These are phyloP conservation scores for Globia sparganii DNA, from an alignment of 2,888 invertebrate genomes.

Conservation along the genomic window DNA sequence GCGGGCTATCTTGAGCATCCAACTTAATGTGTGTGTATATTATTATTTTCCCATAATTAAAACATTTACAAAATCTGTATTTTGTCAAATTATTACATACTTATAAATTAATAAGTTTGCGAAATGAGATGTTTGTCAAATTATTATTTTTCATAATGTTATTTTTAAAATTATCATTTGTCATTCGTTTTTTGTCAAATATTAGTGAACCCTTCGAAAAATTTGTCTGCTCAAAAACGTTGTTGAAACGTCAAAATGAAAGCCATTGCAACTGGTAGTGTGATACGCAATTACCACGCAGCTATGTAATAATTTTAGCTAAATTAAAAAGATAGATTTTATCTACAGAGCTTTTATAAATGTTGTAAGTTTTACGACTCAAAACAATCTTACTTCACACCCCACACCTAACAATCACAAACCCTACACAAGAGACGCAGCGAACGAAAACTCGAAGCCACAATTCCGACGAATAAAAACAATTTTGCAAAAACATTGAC, in stretches of 20 bases:
- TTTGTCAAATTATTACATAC: no score
- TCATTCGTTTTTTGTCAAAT: no score
- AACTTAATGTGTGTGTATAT: no score
- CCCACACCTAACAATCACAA: constrained; percentile 25
- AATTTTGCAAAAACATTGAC: constrained; percentile 66
- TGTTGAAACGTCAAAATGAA: neutral
- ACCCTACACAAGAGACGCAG: constrained; percentile 11
- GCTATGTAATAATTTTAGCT: neutral
- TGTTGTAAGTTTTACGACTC: neutral
- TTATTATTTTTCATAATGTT: no score
- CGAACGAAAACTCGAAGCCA: constrained; percentile 33
- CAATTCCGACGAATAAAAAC: constrained; percentile 54
- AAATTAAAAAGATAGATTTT: neutral
- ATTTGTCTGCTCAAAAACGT: neutral
- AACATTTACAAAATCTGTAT: no score
- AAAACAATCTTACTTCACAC: neutral
- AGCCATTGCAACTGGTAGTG: no score
- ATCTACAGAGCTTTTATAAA: neutral
- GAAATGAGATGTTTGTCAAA: no score
- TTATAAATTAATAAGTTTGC: no score
- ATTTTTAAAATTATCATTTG: no score
- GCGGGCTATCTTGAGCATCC: no score
- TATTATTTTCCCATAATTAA: no score
- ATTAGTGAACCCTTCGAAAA: no score
- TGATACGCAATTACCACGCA: neutral